phyloP scores from a whole-genome alignment of 53 echinoderm and acorn worm genomes.

The Mesocentrotus franciscanus region DNA sequence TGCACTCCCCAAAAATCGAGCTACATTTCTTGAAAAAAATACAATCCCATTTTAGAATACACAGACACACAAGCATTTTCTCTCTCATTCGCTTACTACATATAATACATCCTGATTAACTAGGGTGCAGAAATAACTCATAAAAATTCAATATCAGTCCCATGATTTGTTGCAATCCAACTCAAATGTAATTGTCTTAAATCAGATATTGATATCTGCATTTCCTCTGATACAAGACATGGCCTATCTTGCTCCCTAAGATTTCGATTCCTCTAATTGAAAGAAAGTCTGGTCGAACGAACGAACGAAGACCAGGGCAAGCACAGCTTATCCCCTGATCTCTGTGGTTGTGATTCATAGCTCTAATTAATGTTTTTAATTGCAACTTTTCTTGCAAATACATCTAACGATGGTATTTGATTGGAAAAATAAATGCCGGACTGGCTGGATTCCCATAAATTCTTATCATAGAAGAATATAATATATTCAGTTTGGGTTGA shows the following conservation, averaged over 20 bases:
- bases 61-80: neutral
- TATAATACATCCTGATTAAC: neutral
- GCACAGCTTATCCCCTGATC: neutral
- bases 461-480: neutral
- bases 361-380: conserved; percentile 39
- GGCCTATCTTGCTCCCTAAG: neutral
- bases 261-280: neutral
- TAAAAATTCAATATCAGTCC: conserved; percentile 40
- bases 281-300: neutral
- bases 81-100: neutral
- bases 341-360: neutral
- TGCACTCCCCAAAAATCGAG: neutral
- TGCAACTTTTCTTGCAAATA: neutral
- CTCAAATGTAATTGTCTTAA: conserved; percentile 31
- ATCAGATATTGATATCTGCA: conserved; percentile 45
- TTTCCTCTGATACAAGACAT: neutral
- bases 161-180: conserved; percentile 40
- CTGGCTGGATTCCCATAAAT: neutral
- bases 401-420: neutral
- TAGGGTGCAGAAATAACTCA: conserved; percentile 25
- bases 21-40: neutral
- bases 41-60: neutral
- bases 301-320: neutral
- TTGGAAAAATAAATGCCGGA: conserved; percentile 7
- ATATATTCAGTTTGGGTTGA: neutral